Base-by-base conservation (phyloP, 2,797 vertebrate genomes). In the Cheirogaleus major region DNA sequence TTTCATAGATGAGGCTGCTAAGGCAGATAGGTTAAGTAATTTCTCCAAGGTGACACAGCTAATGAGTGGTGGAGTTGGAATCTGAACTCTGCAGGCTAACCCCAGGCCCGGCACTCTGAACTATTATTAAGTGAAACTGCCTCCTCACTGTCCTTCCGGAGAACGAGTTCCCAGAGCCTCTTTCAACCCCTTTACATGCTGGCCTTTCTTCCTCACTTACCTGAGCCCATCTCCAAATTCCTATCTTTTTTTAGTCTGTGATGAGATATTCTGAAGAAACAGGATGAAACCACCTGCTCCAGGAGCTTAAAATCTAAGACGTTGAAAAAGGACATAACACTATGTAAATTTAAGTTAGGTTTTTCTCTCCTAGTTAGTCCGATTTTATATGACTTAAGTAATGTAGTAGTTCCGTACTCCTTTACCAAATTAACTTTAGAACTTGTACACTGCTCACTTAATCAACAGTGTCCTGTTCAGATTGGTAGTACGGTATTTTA, bases 221-320 rank as follows among this genome's bases (percentile, higher is more conserved):
- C 20, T 5, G 2, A 32, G 32, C 63, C 48, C 5, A 67, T 72
- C 27, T 75, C 48, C 48, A 85, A 93, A 45, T 18, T 30, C 55
- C 55, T 8, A 55, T 6, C 61, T 82, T 83, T 67, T 72, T 94
- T 32, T 23, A 67, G 20, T 63, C 35, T 94, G 17, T 89, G 73
- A 83, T 65, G 30, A 96, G 41, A 85, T 5, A 48, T 15, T 87
- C 86, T 59, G 23, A 93, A 91, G 63, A 89, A 89, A 85, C 0
- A 87, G 45, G 81, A 41, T 69, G 27, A 1, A 83, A 67, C 30
- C 55, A 82, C 57, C 57, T 57, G 38, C 55, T 57, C 91, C 22
- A 94, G 23, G 30, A 69, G 32, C 79, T 73, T 95, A 50, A 91
- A 93, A 79, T 78, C 30, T 73, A 85, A 76, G 7, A 82, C 23